Percentiles rank a stretch among this genome's conserved stretches.
Conservation (phyloP, 2,797 vertebrate genomes). For the Staurois parvus region DNA sequence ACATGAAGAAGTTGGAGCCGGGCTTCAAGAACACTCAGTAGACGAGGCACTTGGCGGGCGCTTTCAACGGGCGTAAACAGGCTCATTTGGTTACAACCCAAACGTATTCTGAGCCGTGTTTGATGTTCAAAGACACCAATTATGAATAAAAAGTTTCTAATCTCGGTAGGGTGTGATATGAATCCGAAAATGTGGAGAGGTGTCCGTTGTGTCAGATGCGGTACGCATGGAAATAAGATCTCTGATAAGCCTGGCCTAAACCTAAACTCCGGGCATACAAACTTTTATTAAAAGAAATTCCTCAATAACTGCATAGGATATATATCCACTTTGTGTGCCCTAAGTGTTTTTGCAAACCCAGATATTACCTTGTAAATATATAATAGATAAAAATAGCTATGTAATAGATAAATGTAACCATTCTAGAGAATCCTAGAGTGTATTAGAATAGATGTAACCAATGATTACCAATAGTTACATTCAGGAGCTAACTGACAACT, state of each 20-base stretch:
- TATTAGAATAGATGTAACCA: too few species aligned
- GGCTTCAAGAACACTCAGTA: constrained; percentile 4
- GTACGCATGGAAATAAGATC: constrained; percentile 15
- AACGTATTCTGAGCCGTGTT: constrained; percentile 34
- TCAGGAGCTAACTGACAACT: too few species aligned
- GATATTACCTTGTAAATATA: too few species aligned
- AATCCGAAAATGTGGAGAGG: constrained; percentile 1
- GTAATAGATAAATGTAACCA: too few species aligned
- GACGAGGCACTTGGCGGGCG: background rate
- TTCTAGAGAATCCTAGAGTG: too few species aligned
- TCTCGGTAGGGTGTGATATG: constrained; percentile 19
- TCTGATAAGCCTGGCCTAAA: constrained; percentile 4
- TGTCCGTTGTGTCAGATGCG: constrained; percentile 21
- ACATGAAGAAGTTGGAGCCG: constrained; percentile 8
- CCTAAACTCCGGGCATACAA: too few species aligned
- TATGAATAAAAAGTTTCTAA: constrained; percentile 48
- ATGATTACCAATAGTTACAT: too few species aligned
- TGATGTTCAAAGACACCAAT: constrained; percentile 56
- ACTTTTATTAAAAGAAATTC: too few species aligned
- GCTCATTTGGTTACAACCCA: constrained; percentile 41
- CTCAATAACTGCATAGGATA: too few species aligned
- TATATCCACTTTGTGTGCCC: too few species aligned
- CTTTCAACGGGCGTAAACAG: constrained; percentile 44
- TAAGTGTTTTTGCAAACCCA: too few species aligned
- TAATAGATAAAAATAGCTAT: too few species aligned